A percentile compares a stretch with the other conserved stretches of the same genome.
phyloP scores from a whole-genome alignment of 1,140 invertebrate genomes.

The Halesus radiatus region DNA sequence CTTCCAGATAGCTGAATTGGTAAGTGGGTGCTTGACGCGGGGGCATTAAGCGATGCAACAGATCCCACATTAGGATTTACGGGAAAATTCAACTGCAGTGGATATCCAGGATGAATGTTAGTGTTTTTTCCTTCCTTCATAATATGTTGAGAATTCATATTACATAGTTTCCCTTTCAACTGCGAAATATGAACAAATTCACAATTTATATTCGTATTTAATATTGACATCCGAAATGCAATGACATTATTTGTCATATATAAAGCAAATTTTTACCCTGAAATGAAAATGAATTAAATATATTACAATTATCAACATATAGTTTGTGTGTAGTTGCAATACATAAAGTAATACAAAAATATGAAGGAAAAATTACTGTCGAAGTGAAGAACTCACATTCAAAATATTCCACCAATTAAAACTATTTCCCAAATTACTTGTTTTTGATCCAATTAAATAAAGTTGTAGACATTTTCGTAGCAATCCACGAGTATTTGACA shows the following conservation, averaged over 20 bases:
- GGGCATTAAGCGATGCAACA: conserved; percentile 63
- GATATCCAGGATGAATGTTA: conserved; percentile 31
- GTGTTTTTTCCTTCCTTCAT: conserved; percentile 25
- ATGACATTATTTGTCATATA: conserved; percentile 11
- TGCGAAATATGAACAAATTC: conserved; percentile 2
- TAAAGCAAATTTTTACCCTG: background rate
- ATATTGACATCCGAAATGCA: background rate
- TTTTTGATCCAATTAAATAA: conserved; percentile 24
- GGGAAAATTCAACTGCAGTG: conserved; percentile 38
- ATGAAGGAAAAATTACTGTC: conserved; percentile 11
- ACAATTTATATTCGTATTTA: no score
- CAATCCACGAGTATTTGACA: conserved; percentile 25
- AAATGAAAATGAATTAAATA: background rate
- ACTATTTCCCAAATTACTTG: conserved; percentile 27
- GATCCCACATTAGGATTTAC: conserved; percentile 42
- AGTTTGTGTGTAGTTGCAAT: background rate
- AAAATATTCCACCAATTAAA: conserved; percentile 31
- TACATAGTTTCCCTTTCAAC: conserved; percentile 7
- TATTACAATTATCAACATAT: background rate
- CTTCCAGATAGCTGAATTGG: conserved; percentile 63
- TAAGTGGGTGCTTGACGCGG: conserved; percentile 61
- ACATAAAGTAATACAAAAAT: conserved; percentile 1
- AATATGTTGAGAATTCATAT: conserved; percentile 35
- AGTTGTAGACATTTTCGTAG: conserved; percentile 26
- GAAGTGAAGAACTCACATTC: conserved; percentile 14